These are phyloP conservation scores for Bufotes viridis DNA, from an alignment of 2,797 vertebrate species.

Conservation along the genomic window DNA sequence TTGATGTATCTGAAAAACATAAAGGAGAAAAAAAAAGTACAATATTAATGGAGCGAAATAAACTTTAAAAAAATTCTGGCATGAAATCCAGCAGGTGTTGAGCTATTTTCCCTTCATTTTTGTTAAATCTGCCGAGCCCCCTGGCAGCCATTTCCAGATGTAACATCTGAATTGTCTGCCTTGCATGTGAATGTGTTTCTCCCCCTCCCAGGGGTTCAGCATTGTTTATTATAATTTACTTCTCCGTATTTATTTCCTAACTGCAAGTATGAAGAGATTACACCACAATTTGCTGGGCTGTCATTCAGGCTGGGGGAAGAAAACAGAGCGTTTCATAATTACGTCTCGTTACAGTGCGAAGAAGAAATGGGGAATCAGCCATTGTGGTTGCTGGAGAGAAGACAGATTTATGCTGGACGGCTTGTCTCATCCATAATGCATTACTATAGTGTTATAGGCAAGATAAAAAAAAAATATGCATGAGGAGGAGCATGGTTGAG, in stretches of 20 bases:
- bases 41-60: constrained; percentile 17
- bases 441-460: not conserved
- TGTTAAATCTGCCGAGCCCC: not conserved
- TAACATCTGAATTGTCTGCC: not conserved
- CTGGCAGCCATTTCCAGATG: constrained; percentile 16
- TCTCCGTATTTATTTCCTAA: constrained; percentile 32
- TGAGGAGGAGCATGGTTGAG: not conserved
- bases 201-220: constrained; percentile 29
- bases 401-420: not conserved
- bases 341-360: constrained; percentile 19
- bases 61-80: not conserved
- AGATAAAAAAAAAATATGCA: not conserved
- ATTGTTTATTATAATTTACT: constrained; percentile 41
- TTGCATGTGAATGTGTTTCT: constrained; percentile 44
- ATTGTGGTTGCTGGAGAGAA: constrained; percentile 3
- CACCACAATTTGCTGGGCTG: constrained; percentile 39
- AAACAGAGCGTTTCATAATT: constrained; percentile 48
- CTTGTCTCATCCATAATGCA: not conserved
- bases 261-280: constrained; percentile 25
- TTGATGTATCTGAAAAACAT: not conserved
- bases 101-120: constrained; percentile 34
- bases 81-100: constrained; percentile 44
- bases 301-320: constrained; percentile 17
- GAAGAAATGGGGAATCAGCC: constrained; percentile 4
- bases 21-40: not conserved